A percentile compares a stretch with the other conserved stretches of the same genome.
phyloP scores from a whole-genome alignment of 2,888 invertebrate genomes.

The Idaea biselata region DNA sequence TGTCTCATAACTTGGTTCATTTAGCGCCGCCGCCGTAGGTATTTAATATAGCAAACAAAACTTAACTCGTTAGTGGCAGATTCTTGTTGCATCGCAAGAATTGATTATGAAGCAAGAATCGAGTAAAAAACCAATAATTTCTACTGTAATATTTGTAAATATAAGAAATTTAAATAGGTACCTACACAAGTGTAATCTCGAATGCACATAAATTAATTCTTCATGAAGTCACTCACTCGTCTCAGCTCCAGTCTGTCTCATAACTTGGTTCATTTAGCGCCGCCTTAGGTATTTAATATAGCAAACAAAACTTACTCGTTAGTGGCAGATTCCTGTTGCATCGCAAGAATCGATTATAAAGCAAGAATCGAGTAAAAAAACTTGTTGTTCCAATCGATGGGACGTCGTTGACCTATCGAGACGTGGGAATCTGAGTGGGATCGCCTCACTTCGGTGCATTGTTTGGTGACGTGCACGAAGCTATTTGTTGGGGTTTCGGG shows the following conservation, averaged over 20 bases:
- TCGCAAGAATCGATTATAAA: slow-evolving; percentile 59
- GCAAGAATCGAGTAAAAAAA: slow-evolving; percentile 51
- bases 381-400: slow-evolving; percentile 54
- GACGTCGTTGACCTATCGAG: slow-evolving; percentile 66
- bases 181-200: no score
- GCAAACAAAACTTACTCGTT: slow-evolving; percentile 48
- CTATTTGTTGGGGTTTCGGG: not conserved
- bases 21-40: slow-evolving; percentile 9
- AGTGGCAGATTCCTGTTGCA: slow-evolving; percentile 50
- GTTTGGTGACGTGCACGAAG: not conserved
- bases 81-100: slow-evolving; percentile 51
- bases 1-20: slow-evolving; percentile 8
- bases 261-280: slow-evolving; percentile 6
- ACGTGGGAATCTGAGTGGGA: slow-evolving; percentile 61
- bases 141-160: no score
- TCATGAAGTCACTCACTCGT: not conserved
- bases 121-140: slow-evolving; percentile 60
- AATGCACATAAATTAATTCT: slow-evolving; percentile 11
- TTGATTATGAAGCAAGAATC: slow-evolving; percentile 52
- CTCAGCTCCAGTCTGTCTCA: slow-evolving; percentile 4
- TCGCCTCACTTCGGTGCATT: not conserved
- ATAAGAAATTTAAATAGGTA: no score
- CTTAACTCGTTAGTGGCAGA: slow-evolving; percentile 57
- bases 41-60: slow-evolving; percentile 28
- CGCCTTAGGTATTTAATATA: slow-evolving; percentile 20